Base-by-base conservation (phyloP, 2,888 invertebrate species). In the Mongoloraphidia duomilia region DNA sequence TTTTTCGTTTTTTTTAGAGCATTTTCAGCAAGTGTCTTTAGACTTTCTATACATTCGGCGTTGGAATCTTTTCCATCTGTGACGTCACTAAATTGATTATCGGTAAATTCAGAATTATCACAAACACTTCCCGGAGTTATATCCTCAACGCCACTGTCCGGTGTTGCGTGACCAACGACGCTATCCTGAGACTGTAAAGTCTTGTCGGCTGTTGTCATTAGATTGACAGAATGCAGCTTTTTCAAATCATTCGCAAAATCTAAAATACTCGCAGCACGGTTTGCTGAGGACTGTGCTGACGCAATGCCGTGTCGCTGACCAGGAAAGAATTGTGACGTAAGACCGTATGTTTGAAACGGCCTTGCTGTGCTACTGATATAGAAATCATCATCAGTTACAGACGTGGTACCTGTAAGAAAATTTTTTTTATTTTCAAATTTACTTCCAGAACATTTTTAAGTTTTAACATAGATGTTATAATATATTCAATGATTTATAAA, bases 321-420 rank as follows among this genome's bases (percentile, higher is more conserved):
- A 37, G 83, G 82, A 70, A 82, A 83, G 70, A 83, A 83, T 66
- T 82, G 82, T 61, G 80, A 81, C 51, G 74, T 74, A 41, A 74
- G 63, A 59, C 72, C 72, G 54, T 74, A 70, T 54, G 73, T 73
- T 63, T 82, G 80, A 66, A 84, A 84, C n/a, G 83, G 83, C 49
- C 79, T 75, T 53, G 79, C 76, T 35, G 83, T 82, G 52, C 82
- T 80, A 56, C 81, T 81, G 57, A 84, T 80, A 67, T 77, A 84
- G 66, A 84, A 84, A 58, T 84, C 84, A 55, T 82, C 82, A 58
- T 79, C 74, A 35, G 67, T 60, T 9, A 57, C 53, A 11, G 57
- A 69, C 62, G 73, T 41, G 37, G 42, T 39, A 33, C 17, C 12
- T 10, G 43, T 5, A 12, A 43, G 34, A 33, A 36, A 45, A 36